phyloP scores from a whole-genome alignment of 1,140 invertebrate genomes.

The Papilio aristodemus region DNA sequence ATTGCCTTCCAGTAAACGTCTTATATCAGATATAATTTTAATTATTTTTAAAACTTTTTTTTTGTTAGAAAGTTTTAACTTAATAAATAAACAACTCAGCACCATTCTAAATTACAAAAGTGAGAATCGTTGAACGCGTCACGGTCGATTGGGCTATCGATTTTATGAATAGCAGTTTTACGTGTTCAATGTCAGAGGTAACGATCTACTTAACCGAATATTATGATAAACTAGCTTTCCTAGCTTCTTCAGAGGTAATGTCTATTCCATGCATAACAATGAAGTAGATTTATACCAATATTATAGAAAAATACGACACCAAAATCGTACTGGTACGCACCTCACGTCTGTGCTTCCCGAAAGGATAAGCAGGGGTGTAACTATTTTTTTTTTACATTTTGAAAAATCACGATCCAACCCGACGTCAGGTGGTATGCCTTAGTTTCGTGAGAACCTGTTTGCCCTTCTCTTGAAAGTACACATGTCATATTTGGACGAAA shows the following conservation, averaged over 20 bases:
- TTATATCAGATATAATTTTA: no score
- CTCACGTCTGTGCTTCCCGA: no score
- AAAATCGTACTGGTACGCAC: not conserved
- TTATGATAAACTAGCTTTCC: conserved; percentile 44
- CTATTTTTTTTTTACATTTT: no score
- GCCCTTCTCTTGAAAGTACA: no score
- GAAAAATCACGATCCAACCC: no score
- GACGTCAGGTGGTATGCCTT: no score
- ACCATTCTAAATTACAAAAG: conserved; percentile 56
- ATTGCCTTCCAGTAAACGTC: no score
- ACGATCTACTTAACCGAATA: conserved; percentile 49
- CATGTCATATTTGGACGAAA: no score
- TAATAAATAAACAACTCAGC: conserved; percentile 37
- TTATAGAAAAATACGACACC: not conserved
- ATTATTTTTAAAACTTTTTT: no score
- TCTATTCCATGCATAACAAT: conserved; percentile 46
- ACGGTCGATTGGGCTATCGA: conserved; percentile 55
- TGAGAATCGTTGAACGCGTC: conserved; percentile 54
- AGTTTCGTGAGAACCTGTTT: no score
- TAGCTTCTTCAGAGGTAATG: conserved; percentile 15
- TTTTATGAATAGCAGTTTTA: conserved; percentile 62
- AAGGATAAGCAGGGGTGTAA: no score
- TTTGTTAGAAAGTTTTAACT: no score
- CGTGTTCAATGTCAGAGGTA: conserved; percentile 55
- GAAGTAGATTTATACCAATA: conserved; percentile 37